Percentiles rank a stretch among this genome's conserved stretches.
Conservation (phyloP, 2,113 vertebrate species). For the Sylvia atricapilla region DNA sequence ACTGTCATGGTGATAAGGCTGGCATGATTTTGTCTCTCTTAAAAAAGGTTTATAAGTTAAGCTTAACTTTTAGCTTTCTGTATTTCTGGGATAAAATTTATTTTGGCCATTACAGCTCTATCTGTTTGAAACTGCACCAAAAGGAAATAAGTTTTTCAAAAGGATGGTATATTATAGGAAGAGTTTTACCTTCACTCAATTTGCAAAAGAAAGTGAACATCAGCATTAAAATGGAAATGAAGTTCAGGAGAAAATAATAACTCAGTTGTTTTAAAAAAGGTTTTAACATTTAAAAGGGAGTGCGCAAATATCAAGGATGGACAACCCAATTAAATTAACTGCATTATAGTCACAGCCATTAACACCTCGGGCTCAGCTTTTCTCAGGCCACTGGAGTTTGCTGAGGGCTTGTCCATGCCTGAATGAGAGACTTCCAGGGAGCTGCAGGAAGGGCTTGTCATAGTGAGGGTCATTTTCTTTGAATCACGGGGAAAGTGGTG, state of each 20-base stretch:
- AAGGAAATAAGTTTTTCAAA: conserved; percentile 50
- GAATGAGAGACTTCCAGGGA: background rate
- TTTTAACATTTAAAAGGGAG: conserved; percentile 24
- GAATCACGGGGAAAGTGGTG: background rate
- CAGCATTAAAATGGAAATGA: conserved; percentile 54
- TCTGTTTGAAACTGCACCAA: conserved; percentile 47
- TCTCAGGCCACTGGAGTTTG: background rate
- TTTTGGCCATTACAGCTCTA: conserved; percentile 53
- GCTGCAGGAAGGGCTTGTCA: background rate
- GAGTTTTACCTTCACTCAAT: conserved; percentile 34
- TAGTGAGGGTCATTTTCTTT: background rate
- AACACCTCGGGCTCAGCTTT: background rate
- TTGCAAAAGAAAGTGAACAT: conserved; percentile 43
- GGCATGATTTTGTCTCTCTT: conserved; percentile 64
- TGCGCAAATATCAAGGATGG: conserved; percentile 35
- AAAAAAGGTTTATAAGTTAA: conserved; percentile 70
- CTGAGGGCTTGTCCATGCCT: background rate
- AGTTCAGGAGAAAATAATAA: conserved; percentile 48
- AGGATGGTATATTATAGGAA: conserved; percentile 5
- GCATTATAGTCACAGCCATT: background rate
- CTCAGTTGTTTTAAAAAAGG: conserved; percentile 14
- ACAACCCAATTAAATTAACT: conserved; percentile 59
- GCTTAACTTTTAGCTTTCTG: conserved; percentile 60
- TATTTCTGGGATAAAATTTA: conserved; percentile 55
- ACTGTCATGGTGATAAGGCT: conserved; percentile 71